Conservation (phyloP, 30 jellyfish, hydroid and myxozoan species). For the Calvadosia cruxmelitensis region DNA sequence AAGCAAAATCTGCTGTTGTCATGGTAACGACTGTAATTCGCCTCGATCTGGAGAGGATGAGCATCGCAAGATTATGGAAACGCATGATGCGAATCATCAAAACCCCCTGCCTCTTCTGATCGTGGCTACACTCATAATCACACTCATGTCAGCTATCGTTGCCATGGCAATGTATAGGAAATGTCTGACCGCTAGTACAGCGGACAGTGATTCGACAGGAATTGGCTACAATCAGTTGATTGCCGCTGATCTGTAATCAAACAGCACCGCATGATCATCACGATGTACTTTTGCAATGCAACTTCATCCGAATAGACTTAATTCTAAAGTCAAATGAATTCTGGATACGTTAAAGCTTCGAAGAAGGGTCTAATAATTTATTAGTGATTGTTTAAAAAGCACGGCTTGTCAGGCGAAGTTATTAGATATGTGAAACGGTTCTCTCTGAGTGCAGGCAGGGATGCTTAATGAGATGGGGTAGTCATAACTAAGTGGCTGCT, state of each 20-base stretch:
- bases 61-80: neutral
- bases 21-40: neutral
- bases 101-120: neutral
- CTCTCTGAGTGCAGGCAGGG: too few relatives aligned
- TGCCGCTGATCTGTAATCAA: neutral
- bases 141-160: neutral
- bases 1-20: neutral
- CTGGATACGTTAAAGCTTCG: too few relatives aligned
- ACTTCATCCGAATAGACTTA: too few relatives aligned
- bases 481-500: too few relatives aligned
- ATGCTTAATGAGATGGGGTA: too few relatives aligned
- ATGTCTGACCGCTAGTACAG: neutral
- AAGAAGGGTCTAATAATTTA: too few relatives aligned
- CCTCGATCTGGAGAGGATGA: neutral
- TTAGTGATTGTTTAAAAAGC: too few relatives aligned
- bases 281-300: too few relatives aligned
- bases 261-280: too few relatives aligned
- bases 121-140: neutral
- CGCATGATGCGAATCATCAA: neutral
- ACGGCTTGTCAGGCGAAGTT: too few relatives aligned
- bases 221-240: neutral
- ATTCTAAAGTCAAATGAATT: too few relatives aligned
- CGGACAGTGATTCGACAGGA: neutral
- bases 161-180: neutral
- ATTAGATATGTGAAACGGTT: too few relatives aligned